These are phyloP conservation scores for Dexiosoma caninum DNA, from an alignment of 2,888 invertebrate genomes.

Conservation along the genomic window DNA sequence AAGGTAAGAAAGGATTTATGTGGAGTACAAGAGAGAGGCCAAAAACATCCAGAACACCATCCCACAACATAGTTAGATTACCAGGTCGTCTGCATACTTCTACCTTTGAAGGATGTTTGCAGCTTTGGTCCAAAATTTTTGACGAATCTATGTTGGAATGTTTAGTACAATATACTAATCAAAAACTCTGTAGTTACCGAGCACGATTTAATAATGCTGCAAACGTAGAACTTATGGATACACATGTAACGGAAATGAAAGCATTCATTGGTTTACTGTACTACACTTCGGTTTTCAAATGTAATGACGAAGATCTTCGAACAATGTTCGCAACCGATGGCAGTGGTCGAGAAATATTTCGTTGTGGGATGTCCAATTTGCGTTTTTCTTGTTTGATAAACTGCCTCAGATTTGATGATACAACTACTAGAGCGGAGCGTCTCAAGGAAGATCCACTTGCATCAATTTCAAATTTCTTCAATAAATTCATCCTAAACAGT, in stretches of 20 bases:
- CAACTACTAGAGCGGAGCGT: conserved; percentile 15
- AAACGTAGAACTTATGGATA: too few relatives aligned
- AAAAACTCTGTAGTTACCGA: too few relatives aligned
- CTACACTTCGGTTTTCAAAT: conserved; percentile 45
- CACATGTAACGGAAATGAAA: too few relatives aligned
- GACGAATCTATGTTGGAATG: too few relatives aligned
- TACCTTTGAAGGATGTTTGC: too few relatives aligned
- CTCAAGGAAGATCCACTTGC: conserved; percentile 54
- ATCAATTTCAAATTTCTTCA: conserved; percentile 54
- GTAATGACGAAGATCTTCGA: conserved; percentile 45
- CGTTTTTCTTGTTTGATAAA: conserved; percentile 55
- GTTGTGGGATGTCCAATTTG: conserved; percentile 47
- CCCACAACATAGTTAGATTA: too few relatives aligned
- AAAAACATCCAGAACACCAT: too few relatives aligned
- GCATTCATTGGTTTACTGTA: conserved; percentile 47
- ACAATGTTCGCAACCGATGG: conserved; percentile 53
- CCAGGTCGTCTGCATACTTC: too few relatives aligned
- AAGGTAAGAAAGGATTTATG: conserved; percentile 26
- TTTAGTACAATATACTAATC: too few relatives aligned
- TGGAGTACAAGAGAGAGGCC: neutral
- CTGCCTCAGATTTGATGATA: conserved; percentile 50
- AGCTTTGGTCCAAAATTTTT: too few relatives aligned
- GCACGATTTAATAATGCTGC: too few relatives aligned
- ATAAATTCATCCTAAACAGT: conserved; percentile 59
- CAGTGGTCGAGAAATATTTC: conserved; percentile 59